phyloP scores from a whole-genome alignment of 2,113 vertebrate species.

The Tachysurus vachellii region DNA sequence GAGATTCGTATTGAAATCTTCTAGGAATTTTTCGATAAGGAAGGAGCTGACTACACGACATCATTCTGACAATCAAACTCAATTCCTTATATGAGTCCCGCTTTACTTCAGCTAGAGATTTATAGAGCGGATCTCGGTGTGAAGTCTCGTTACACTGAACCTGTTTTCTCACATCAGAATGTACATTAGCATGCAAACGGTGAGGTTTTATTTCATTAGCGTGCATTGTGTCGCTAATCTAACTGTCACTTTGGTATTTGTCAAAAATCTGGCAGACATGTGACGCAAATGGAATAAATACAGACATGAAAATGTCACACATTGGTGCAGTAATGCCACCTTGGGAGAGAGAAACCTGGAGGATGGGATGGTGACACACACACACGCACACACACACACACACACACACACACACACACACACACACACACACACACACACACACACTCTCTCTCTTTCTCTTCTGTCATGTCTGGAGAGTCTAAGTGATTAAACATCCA shows the following conservation, averaged over 20 bases:
- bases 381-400: neutral
- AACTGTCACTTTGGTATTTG: neutral
- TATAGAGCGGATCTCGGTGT: neutral
- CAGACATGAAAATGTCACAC: neutral
- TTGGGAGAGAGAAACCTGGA: constrained; percentile 17
- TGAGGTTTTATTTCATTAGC: neutral
- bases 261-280: neutral
- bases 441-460: neutral
- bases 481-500: constrained; percentile 54
- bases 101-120: neutral
- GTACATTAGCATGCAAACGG: neutral
- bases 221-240: neutral
- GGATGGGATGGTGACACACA: neutral
- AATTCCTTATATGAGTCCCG: neutral
- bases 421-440: neutral
- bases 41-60: neutral
- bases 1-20: too few species aligned
- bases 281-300: neutral
- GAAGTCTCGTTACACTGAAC: neutral
- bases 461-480: constrained; percentile 27
- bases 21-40: too few species aligned
- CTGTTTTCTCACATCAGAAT: neutral
- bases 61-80: neutral
- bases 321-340: neutral
- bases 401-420: constrained; percentile 11